Percentiles rank a stretch among this genome's conserved stretches.
phyloP scores from a whole-genome alignment of 2,888 invertebrate species.

The Apotomis turbidana region DNA sequence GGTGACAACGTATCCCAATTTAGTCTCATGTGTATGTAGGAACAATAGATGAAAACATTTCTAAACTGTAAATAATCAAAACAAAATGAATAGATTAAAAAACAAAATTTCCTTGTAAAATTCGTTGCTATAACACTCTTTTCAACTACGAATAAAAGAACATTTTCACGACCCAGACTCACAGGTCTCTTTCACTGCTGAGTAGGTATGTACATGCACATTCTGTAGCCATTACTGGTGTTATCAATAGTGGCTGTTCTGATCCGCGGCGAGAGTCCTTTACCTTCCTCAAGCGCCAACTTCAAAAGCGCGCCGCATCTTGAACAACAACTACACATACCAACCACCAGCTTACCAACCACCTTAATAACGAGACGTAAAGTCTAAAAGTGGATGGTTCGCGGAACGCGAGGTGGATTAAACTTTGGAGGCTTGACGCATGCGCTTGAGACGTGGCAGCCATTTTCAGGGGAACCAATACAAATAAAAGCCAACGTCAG shows the following conservation, averaged over 20 bases:
- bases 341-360: neutral
- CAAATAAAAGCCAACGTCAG: conserved; percentile 47
- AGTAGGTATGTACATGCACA: conserved; percentile 4
- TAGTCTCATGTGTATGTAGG: too few relatives aligned
- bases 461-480: conserved; percentile 75
- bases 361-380: conserved; percentile 41
- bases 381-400: conserved; percentile 42
- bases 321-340: conserved; percentile 45
- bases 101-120: too few relatives aligned
- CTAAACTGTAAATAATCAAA: too few relatives aligned
- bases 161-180: neutral
- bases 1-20: too few relatives aligned
- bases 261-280: conserved; percentile 63
- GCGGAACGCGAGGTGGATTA: conserved; percentile 15
- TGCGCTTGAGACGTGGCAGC: conserved; percentile 69
- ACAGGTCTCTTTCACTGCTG: neutral
- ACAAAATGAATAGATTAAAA: too few relatives aligned
- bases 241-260: conserved; percentile 33
- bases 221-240: conserved; percentile 22
- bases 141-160: neutral
- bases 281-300: conserved; percentile 76
- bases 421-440: conserved; percentile 55
- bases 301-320: conserved; percentile 72
- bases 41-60: too few relatives aligned
- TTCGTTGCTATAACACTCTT: neutral